Evolutionary conservation across 2,797 vertebrate genomes (phyloP).

Genomic region (Chelidonichthys spinosus): DNA sequence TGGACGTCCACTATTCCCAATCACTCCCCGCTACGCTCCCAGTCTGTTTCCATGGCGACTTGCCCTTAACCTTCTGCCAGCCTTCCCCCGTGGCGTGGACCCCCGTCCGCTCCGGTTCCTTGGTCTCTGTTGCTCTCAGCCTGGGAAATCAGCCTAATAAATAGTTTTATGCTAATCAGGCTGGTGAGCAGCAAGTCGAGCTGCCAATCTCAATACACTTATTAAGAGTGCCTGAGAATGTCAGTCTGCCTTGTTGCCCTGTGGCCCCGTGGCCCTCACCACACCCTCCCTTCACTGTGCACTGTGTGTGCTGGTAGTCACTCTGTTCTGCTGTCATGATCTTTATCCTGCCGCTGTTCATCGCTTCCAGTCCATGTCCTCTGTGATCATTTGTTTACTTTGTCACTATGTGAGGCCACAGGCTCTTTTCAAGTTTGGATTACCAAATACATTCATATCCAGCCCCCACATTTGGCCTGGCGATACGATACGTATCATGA

Average conservation of each 20-base stretch:
- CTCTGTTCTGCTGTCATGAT: not conserved
- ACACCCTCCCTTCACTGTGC: not conserved
- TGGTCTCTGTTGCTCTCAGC: constrained; percentile 73
- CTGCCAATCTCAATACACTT: constrained; percentile 87
- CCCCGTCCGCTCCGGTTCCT: constrained; percentile 35
- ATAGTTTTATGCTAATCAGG: constrained; percentile 92
- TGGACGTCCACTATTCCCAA: constrained; percentile 67
- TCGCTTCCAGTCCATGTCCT: not conserved
- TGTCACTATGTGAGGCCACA: not conserved
- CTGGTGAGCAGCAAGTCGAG: constrained; percentile 68
- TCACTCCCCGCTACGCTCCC: constrained; percentile 54
- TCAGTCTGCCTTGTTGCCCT: constrained; percentile 65
- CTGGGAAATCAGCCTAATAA: constrained; percentile 88
- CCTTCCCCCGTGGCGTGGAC: constrained; percentile 23
- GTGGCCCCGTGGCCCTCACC: constrained; percentile 19
- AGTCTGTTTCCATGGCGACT: constrained; percentile 80
- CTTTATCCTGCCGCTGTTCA: constrained; percentile 13
- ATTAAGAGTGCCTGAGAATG: constrained; percentile 79
- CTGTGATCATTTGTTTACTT: not conserved
- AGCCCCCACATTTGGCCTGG: too few species aligned
- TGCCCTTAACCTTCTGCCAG: constrained; percentile 69
- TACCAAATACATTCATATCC: not conserved
- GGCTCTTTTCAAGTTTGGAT: not conserved
- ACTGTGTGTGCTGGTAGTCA: not conserved
- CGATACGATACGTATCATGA: not conserved